These are phyloP conservation scores for Litoditis marina DNA, from an alignment of 2,888 invertebrate species.

Conservation along the genomic window DNA sequence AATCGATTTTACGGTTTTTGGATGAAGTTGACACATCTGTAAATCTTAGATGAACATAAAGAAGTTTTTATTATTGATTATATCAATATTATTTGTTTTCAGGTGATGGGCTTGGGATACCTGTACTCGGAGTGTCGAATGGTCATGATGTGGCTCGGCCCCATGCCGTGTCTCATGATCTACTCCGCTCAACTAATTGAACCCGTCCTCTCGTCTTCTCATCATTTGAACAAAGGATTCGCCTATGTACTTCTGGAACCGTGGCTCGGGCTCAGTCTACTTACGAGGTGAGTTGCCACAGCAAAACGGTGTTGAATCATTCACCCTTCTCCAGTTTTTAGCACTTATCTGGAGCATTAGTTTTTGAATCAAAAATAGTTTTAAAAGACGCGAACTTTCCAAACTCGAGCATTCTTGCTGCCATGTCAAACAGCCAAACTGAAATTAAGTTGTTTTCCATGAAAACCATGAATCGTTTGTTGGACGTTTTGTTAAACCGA, in stretches of 20 bases:
- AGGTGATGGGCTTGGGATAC: slow-evolving; percentile 54
- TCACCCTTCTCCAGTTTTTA: too few relatives aligned
- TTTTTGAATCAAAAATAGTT: too few relatives aligned
- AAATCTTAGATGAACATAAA: background rate
- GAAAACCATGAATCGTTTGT: too few relatives aligned
- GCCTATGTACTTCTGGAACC: slow-evolving; percentile 58
- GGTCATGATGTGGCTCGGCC: slow-evolving; percentile 54
- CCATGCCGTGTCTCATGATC: slow-evolving; percentile 52
- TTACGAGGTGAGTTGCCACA: slow-evolving; percentile 40
- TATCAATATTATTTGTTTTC: slow-evolving; percentile 14
- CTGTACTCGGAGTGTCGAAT: slow-evolving; percentile 53
- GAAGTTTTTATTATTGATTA: background rate
- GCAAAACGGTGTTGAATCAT: background rate
- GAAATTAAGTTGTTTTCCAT: too few relatives aligned
- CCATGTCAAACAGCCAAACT: too few relatives aligned
- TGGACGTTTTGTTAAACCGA: too few relatives aligned
- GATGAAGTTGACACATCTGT: too few relatives aligned
- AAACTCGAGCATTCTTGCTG: too few relatives aligned
- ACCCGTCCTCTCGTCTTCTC: slow-evolving; percentile 40
- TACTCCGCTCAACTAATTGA: slow-evolving; percentile 52
- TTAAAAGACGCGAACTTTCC: too few relatives aligned
- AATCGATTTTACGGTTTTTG: too few relatives aligned
- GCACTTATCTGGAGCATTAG: background rate
- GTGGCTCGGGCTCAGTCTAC: slow-evolving; percentile 59
- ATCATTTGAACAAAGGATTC: slow-evolving; percentile 58